Percentiles rank a stretch among this genome's conserved stretches.
Conservation (phyloP, 1,140 invertebrate species). For the Gryllus bimaculatus region DNA sequence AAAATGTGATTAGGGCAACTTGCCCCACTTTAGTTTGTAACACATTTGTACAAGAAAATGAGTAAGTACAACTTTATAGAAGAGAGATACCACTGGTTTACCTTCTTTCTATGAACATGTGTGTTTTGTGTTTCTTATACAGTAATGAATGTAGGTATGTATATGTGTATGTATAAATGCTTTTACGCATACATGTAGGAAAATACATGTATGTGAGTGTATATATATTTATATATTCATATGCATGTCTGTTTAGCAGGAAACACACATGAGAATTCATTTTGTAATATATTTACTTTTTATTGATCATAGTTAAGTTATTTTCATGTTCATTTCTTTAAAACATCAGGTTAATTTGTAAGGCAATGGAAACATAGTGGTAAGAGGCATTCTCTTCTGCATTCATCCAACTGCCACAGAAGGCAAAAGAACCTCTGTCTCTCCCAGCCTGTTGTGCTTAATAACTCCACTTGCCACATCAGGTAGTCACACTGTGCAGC, state of each 20-base stretch:
- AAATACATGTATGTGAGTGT: slow-evolving; percentile 1
- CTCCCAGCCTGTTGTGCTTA: not conserved
- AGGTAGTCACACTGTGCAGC: not conserved
- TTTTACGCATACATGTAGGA: not conserved
- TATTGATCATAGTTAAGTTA: slow-evolving; percentile 31
- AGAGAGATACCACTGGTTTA: slow-evolving; percentile 38
- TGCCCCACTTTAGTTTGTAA: slow-evolving; percentile 17
- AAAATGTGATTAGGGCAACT: slow-evolving; percentile 5
- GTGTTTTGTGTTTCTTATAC: not conserved
- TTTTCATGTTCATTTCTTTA: not conserved
- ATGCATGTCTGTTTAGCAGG: slow-evolving; percentile 30
- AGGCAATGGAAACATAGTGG: slow-evolving; percentile 17
- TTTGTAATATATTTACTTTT: slow-evolving; percentile 32
- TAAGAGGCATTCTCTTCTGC: not conserved
- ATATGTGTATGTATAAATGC: slow-evolving; percentile 1
- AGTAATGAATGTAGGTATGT: not conserved
- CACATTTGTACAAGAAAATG: slow-evolving; percentile 41
- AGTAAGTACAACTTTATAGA: slow-evolving; percentile 45
- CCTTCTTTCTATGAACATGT: not conserved
- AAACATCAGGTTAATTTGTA: slow-evolving; percentile 11
- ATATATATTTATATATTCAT: not conserved
- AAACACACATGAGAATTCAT: slow-evolving; percentile 18
- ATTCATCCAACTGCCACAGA: not conserved
- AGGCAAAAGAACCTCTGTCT: not conserved
- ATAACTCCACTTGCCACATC: not conserved